A percentile compares a stretch with the other conserved stretches of the same genome.
phyloP scores from a whole-genome alignment of 2,113 vertebrate genomes.

The Ptilorrhoa leucosticta region DNA sequence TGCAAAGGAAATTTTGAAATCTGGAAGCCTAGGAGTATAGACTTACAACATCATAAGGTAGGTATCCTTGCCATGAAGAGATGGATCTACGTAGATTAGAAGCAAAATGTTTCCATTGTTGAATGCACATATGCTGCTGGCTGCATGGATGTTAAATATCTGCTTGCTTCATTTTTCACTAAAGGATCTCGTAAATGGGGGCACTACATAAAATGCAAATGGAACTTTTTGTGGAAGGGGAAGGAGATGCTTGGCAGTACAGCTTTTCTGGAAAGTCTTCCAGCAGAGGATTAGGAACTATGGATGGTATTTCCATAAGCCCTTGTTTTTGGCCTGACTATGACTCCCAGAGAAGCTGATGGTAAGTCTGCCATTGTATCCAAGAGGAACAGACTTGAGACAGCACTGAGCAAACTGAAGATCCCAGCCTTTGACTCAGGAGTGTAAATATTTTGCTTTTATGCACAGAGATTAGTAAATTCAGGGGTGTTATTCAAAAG shows the following conservation, averaged over 20 bases:
- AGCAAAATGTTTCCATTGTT: background rate
- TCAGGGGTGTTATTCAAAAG: slow-evolving; percentile 17
- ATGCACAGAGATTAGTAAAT: slow-evolving; percentile 43
- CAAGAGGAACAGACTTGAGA: slow-evolving; percentile 34
- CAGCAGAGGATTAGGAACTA: slow-evolving; percentile 27
- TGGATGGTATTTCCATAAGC: slow-evolving; percentile 43
- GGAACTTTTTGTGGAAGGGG: background rate
- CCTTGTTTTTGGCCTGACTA: slow-evolving; percentile 24
- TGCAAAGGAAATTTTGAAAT: background rate
- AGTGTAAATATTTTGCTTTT: slow-evolving; percentile 55
- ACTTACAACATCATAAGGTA: background rate
- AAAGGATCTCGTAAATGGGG: background rate
- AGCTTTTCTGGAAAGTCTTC: slow-evolving; percentile 21
- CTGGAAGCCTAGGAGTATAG: background rate
- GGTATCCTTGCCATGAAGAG: background rate
- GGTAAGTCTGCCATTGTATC: slow-evolving; percentile 52
- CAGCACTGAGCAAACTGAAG: slow-evolving; percentile 38
- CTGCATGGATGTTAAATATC: background rate
- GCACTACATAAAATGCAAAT: background rate
- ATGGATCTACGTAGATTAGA: background rate
- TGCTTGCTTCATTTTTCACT: background rate
- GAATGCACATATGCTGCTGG: background rate
- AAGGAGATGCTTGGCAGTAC: background rate
- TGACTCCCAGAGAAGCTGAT: slow-evolving; percentile 38
- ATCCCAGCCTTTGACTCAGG: slow-evolving; percentile 31